A percentile compares a stretch with the other conserved stretches of the same genome.
These are phyloP conservation scores for Atractosteus spatula DNA, from an alignment of 2,113 vertebrate genomes.

Conservation along the genomic window DNA sequence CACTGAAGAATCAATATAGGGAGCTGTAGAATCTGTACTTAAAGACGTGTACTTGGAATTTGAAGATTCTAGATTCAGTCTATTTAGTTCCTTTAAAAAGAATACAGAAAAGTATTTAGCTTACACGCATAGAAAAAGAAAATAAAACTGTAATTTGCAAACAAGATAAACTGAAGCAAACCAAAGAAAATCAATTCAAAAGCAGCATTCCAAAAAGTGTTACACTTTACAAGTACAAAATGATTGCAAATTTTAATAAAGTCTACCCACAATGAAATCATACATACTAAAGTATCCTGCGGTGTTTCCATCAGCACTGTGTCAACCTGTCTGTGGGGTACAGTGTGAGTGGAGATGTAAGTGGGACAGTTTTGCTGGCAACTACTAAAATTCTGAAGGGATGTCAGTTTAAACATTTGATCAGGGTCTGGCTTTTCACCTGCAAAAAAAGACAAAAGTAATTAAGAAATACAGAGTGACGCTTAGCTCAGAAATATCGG, in stretches of 20 bases:
- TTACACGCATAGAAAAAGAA: background rate
- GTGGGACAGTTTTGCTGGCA: constrained; percentile 82
- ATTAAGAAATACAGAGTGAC: background rate
- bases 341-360: constrained; percentile 78
- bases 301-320: constrained; percentile 94
- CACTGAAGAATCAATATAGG: constrained; percentile 92
- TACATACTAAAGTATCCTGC: constrained; percentile 93
- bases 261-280: background rate
- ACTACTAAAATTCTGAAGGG: constrained; percentile 85
- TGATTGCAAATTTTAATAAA: too few relatives aligned
- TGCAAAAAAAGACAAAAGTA: constrained; percentile 38
- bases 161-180: background rate
- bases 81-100: constrained; percentile 84
- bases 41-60: constrained; percentile 84
- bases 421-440: constrained; percentile 98
- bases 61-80: constrained; percentile 95
- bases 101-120: background rate
- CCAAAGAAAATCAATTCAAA: background rate
- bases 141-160: background rate
- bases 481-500: too few relatives aligned
- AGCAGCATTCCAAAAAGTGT: background rate
- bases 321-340: constrained; percentile 83
- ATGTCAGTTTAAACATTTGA: constrained; percentile 93
- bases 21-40: constrained; percentile 87
- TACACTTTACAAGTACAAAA: too few relatives aligned